Conservation (phyloP, 2,888 invertebrate species). For the Pilophorus perplexus region DNA sequence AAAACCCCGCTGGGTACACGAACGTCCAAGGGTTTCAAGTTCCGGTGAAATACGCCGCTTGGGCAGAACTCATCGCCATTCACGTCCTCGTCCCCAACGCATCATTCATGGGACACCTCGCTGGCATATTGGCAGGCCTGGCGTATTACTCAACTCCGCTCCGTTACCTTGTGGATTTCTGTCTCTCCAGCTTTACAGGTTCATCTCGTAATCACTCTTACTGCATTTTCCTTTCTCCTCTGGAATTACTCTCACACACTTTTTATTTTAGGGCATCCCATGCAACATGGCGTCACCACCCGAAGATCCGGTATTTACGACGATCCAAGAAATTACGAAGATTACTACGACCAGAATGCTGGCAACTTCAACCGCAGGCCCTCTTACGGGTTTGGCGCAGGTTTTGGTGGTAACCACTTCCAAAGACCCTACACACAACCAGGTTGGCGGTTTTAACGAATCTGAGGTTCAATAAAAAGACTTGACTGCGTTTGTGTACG, state of each 20-base stretch:
- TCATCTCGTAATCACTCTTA: slow-evolving; percentile 25
- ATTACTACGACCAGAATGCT: neutral
- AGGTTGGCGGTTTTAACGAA: no score
- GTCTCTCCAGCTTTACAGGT: slow-evolving; percentile 52
- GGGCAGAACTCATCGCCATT: slow-evolving; percentile 62
- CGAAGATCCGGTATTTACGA: neutral
- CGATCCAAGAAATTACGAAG: neutral
- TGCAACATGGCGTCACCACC: slow-evolving; percentile 7
- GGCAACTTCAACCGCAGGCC: neutral
- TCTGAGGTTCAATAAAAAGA: no score
- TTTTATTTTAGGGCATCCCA: slow-evolving; percentile 13
- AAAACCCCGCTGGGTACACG: slow-evolving; percentile 52
- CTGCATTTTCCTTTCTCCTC: neutral
- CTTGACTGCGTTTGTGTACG: no score
- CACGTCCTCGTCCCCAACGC: slow-evolving; percentile 62
- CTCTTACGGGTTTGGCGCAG: no score
- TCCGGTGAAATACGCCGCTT: slow-evolving; percentile 58
- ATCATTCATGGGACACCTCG: slow-evolving; percentile 63
- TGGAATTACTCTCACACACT: neutral
- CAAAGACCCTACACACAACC: neutral
- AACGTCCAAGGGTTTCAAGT: slow-evolving; percentile 53
- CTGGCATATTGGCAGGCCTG: slow-evolving; percentile 62
- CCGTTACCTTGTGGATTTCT: slow-evolving; percentile 52
- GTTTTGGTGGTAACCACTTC: no score
- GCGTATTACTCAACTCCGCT: slow-evolving; percentile 56